Evolutionary conservation across 2,888 invertebrate genomes (phyloP).

Genomic region (Pseudanteris insignis): DNA sequence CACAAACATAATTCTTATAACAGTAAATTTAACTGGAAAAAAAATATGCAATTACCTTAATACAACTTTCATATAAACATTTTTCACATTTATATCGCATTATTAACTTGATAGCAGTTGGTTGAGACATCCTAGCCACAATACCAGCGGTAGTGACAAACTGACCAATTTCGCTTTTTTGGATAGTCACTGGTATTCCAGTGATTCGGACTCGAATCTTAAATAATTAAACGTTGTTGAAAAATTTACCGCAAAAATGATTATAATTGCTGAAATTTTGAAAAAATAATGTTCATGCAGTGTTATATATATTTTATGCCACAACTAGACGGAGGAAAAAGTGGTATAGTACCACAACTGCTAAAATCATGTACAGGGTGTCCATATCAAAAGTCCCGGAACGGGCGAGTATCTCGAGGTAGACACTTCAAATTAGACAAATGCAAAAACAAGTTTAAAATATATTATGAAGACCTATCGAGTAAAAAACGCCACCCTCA

Average conservation of each 20-base stretch:
- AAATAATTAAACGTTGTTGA: neutral
- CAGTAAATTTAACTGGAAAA: no score
- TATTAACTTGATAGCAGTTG: constrained; percentile 80
- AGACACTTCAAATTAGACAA: no score
- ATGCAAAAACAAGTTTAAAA: no score
- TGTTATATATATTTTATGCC: neutral
- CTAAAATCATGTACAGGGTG: no score
- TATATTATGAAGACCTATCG: no score
- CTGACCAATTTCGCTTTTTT: constrained; percentile 62
- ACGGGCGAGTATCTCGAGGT: no score
- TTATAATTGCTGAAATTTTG: neutral
- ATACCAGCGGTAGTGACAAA: constrained; percentile 72
- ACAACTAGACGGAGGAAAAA: no score
- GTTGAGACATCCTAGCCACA: constrained; percentile 73
- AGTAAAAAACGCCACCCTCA: no score
- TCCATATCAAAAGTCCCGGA: no score
- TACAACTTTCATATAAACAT: constrained; percentile 75
- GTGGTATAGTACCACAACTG: no score
- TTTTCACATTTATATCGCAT: constrained; percentile 79
- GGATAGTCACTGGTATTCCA: constrained; percentile 71
- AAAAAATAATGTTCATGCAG: neutral
- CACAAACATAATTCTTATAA: no score
- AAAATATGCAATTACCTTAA: constrained; percentile 68
- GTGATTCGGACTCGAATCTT: constrained; percentile 58
- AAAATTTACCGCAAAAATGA: neutral